Percentiles rank a stretch among this genome's conserved stretches.
Evolutionary conservation across 2,888 invertebrate species (phyloP).

Genomic region (Drosophila cognata): DNA sequence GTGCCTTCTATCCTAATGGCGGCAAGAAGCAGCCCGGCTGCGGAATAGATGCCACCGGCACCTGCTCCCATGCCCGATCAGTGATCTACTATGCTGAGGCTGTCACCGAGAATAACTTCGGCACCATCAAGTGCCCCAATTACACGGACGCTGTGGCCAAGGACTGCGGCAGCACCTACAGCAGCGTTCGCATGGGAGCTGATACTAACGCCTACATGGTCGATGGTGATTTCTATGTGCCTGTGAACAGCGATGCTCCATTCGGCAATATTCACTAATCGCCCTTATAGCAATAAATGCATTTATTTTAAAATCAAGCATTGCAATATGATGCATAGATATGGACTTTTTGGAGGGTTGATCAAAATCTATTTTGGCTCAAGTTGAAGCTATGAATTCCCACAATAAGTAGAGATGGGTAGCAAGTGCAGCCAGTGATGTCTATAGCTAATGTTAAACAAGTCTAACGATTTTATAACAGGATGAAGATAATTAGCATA

Average conservation of each 20-base stretch:
- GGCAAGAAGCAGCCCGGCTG: slow-evolving; percentile 86
- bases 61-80: slow-evolving; percentile 85
- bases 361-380: not conserved
- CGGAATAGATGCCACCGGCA: slow-evolving; percentile 80
- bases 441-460: not conserved
- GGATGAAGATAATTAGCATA: not conserved
- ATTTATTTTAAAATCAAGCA: not conserved
- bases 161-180: slow-evolving; percentile 63
- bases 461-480: not conserved
- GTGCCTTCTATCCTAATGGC: slow-evolving; percentile 86
- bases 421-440: not conserved
- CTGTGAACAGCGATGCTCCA: slow-evolving; percentile 67
- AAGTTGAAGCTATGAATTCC: not conserved
- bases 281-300: not conserved
- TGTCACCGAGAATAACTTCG: slow-evolving; percentile 68
- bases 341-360: not conserved
- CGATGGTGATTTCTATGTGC: slow-evolving; percentile 70
- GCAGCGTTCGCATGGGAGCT: slow-evolving; percentile 68
- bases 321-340: not conserved
- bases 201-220: slow-evolving; percentile 64
- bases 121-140: slow-evolving; percentile 54
- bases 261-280: slow-evolving; percentile 55
- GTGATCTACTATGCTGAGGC: slow-evolving; percentile 85
- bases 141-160: slow-evolving; percentile 76
- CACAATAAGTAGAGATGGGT: not conserved